Conservation (phyloP, 2,797 vertebrate species). For the Chelon labrosus region DNA sequence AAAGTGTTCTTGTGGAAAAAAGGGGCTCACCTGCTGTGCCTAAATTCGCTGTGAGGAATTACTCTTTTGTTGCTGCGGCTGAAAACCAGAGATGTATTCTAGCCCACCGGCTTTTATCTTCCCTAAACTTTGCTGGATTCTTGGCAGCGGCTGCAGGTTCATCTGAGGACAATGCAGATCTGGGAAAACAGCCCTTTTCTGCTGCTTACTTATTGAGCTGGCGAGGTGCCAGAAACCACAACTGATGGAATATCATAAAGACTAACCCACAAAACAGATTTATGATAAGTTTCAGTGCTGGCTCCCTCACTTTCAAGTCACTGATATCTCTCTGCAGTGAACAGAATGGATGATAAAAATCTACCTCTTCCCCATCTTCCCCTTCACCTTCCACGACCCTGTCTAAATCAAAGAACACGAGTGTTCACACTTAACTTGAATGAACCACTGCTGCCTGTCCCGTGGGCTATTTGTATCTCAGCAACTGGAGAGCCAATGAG, state of each 20-base stretch:
- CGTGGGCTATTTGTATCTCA: constrained; percentile 70
- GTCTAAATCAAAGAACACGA: constrained; percentile 73
- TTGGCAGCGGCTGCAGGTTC: constrained; percentile 82
- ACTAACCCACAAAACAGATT: constrained; percentile 70
- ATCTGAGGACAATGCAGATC: constrained; percentile 83
- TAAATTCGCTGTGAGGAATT: constrained; percentile 68
- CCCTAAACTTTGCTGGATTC: constrained; percentile 79
- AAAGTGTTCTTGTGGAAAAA: constrained; percentile 52
- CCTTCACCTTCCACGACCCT: constrained; percentile 67
- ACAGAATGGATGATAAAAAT: constrained; percentile 61
- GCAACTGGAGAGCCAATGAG: constrained; percentile 70
- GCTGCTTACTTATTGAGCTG: constrained; percentile 80
- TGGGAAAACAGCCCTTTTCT: constrained; percentile 78
- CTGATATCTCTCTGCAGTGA: constrained; percentile 59
- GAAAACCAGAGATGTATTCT: constrained; percentile 74
- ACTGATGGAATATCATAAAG: constrained; percentile 78
- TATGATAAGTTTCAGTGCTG: constrained; percentile 67
- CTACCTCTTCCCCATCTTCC: constrained; percentile 54
- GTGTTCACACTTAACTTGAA: constrained; percentile 79
- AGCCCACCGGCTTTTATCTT: constrained; percentile 79
- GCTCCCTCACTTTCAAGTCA: constrained; percentile 67
- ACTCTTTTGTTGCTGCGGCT: constrained; percentile 62
- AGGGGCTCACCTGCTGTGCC: constrained; percentile 66
- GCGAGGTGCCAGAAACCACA: constrained; percentile 78
- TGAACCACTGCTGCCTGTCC: constrained; percentile 70